These are phyloP conservation scores for Caerostris extrusa DNA, from an alignment of 1,140 invertebrate genomes.

Conservation along the genomic window DNA sequence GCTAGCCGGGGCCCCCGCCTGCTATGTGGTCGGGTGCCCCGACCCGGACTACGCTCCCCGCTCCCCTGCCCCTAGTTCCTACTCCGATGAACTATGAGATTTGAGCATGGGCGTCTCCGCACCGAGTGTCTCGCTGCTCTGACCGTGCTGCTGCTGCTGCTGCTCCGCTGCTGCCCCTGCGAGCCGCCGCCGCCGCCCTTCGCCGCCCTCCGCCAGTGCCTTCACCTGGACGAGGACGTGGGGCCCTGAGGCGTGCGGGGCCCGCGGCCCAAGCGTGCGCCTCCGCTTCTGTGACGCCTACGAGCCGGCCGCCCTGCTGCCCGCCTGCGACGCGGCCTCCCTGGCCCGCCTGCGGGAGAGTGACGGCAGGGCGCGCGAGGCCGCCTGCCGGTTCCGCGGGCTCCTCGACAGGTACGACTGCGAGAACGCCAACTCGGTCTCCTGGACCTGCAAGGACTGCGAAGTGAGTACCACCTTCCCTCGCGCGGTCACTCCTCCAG, in stretches of 20 bases:
- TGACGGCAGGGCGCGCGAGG: slow-evolving; percentile 67
- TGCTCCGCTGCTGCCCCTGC: background rate
- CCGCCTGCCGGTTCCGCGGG: slow-evolving; percentile 64
- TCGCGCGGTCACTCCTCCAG: background rate
- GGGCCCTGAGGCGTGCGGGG: slow-evolving; percentile 67
- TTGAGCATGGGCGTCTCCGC: slow-evolving; percentile 76
- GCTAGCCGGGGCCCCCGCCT: slow-evolving; percentile 76
- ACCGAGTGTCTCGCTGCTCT: slow-evolving; percentile 72
- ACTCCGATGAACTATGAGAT: slow-evolving; percentile 77
- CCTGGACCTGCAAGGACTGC: slow-evolving; percentile 78
- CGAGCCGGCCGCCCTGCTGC: slow-evolving; percentile 53
- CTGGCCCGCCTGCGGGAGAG: slow-evolving; percentile 51
- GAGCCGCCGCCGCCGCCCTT: slow-evolving; percentile 44
- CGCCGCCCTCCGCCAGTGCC: slow-evolving; percentile 67
- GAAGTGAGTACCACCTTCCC: slow-evolving; percentile 63
- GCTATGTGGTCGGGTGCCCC: slow-evolving; percentile 76
- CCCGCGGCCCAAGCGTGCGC: slow-evolving; percentile 60
- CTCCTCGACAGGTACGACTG: slow-evolving; percentile 77
- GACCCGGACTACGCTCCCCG: slow-evolving; percentile 66
- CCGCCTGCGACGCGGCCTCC: slow-evolving; percentile 27
- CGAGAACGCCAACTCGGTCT: slow-evolving; percentile 76
- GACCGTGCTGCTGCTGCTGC: slow-evolving; percentile 45
- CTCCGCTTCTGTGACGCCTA: slow-evolving; percentile 70
- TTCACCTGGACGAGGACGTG: slow-evolving; percentile 71
- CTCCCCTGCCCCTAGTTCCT: slow-evolving; percentile 77